Evolutionary conservation across 2,113 vertebrate genomes (phyloP).

Genomic region (Gnathonemus echidnorhynchus): DNA sequence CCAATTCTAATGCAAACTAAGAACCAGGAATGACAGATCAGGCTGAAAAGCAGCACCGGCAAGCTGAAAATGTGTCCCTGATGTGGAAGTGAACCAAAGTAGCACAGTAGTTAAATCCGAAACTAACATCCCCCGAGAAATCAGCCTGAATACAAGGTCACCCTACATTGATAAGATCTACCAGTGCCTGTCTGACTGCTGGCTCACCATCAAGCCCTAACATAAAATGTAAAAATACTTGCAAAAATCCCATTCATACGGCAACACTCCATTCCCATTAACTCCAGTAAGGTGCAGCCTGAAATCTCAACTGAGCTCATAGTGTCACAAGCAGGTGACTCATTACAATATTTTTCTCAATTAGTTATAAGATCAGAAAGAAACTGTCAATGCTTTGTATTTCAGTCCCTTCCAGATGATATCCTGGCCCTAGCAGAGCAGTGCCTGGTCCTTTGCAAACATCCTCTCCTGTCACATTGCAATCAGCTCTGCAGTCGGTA

Average conservation of each 20-base stretch:
- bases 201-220: not conserved
- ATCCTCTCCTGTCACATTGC: not conserved
- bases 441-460: not conserved
- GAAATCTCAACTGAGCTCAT: not conserved
- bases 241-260: not conserved
- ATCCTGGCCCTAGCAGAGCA: not conserved
- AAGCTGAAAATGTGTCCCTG: not conserved
- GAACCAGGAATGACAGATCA: not conserved
- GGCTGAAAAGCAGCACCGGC: not conserved
- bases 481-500: not conserved
- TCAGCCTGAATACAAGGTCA: not conserved
- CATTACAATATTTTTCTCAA: not conserved
- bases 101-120: not conserved
- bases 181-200: not conserved
- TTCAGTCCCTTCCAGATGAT: not conserved
- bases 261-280: not conserved
- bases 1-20: not conserved
- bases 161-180: not conserved
- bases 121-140: not conserved
- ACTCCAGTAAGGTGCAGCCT: not conserved
- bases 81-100: not conserved
- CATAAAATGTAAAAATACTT: not conserved
- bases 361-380: not conserved
- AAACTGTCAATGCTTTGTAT: not conserved
- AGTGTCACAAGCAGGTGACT: not conserved